Evolutionary conservation across 2,113 vertebrate genomes (phyloP).

Genomic region (Callocephalon fimbriatum): DNA sequence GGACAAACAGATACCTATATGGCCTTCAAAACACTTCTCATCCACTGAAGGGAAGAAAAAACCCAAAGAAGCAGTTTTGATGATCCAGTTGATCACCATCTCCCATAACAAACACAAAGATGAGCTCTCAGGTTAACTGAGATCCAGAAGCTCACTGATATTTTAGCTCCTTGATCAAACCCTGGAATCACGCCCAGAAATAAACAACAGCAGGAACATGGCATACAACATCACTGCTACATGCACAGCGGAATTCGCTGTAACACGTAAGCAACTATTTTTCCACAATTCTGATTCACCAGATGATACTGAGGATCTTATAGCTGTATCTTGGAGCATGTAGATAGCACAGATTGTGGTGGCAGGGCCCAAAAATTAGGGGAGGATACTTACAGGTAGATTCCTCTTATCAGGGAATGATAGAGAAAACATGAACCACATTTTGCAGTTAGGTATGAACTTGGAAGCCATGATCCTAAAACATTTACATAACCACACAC

Average conservation of each 20-base stretch:
- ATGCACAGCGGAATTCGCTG: background rate
- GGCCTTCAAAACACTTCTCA: background rate
- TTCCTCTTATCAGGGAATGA: background rate
- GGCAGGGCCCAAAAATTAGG: background rate
- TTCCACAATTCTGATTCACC: background rate
- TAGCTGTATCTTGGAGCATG: background rate
- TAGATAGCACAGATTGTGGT: background rate
- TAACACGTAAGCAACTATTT: background rate
- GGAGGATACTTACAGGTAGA: background rate
- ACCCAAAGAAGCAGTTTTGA: background rate
- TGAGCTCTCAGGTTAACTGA: background rate
- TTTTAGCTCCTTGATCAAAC: background rate
- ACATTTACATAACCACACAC: background rate
- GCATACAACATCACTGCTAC: background rate
- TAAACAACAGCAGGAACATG: background rate
- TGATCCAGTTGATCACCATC: background rate
- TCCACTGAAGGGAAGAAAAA: background rate
- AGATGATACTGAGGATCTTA: background rate
- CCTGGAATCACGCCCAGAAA: background rate
- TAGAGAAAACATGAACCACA: background rate
- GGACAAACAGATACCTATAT: background rate
- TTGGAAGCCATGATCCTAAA: background rate
- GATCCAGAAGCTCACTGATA: background rate
- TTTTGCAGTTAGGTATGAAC: background rate
- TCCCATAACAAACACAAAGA: background rate